Percentiles rank a stretch among this genome's conserved stretches.
Evolutionary conservation across 2,888 invertebrate species (phyloP).

Genomic region (Cheilosia impressa): DNA sequence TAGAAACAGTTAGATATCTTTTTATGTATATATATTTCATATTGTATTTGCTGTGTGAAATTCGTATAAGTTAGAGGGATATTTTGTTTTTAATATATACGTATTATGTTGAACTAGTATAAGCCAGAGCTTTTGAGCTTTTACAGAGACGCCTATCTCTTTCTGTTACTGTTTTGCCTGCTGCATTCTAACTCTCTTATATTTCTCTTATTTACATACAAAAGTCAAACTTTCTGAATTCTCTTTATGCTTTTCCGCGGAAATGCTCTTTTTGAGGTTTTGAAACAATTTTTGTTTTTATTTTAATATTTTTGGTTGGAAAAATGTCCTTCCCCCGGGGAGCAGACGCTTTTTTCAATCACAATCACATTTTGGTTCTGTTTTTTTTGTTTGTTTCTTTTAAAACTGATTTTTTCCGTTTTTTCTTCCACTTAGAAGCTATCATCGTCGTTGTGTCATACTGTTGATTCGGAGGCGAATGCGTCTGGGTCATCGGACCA

Average conservation of each 20-base stretch:
- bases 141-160: slow-evolving; percentile 63
- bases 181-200: slow-evolving; percentile 25
- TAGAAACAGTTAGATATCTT: slow-evolving; percentile 67
- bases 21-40: slow-evolving; percentile 47
- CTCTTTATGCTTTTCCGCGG: slow-evolving; percentile 54
- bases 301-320: slow-evolving; percentile 55
- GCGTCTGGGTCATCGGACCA: slow-evolving; percentile 83
- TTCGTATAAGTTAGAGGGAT: slow-evolving; percentile 70
- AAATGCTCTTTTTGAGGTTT: slow-evolving; percentile 60
- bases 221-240: slow-evolving; percentile 71
- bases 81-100: slow-evolving; percentile 37
- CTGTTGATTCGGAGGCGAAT: slow-evolving; percentile 78
- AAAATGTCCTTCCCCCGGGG: slow-evolving; percentile 72
- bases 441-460: slow-evolving; percentile 83
- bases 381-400: slow-evolving; percentile 59
- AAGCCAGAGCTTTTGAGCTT: slow-evolving; percentile 75
- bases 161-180: slow-evolving; percentile 41
- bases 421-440: slow-evolving; percentile 81
- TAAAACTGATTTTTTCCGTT: slow-evolving; percentile 49
- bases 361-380: slow-evolving; percentile 75
- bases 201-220: slow-evolving; percentile 70
- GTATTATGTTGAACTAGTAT: slow-evolving; percentile 66
- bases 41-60: slow-evolving; percentile 62
- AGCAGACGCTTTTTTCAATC: slow-evolving; percentile 73
- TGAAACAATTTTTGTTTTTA: slow-evolving; percentile 55